A percentile compares a stretch with the other conserved stretches of the same genome.
Conservation (phyloP, 92 coral and sea anemone species). For the Bergia puertoricense region DNA sequence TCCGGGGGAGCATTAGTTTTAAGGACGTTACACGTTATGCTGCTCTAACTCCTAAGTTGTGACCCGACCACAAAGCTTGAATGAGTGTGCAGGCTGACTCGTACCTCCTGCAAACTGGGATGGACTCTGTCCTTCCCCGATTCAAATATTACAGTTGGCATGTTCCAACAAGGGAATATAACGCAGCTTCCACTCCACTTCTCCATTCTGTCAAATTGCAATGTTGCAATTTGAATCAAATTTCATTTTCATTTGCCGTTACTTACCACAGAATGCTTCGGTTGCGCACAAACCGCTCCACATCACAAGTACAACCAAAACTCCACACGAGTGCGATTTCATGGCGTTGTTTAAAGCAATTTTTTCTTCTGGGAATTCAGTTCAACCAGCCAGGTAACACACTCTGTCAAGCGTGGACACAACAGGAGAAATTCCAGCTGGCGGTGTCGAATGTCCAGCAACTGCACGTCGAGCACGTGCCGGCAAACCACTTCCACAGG, state of each 20-base stretch:
- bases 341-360: not conserved
- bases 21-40: too few relatives aligned
- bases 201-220: not conserved
- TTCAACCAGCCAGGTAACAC: not conserved
- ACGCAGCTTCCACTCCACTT: too few relatives aligned
- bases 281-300: not conserved
- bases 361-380: not conserved
- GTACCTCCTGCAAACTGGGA: too few relatives aligned
- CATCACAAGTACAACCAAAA: not conserved
- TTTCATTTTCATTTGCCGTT: not conserved
- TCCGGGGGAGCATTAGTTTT: too few relatives aligned
- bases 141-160: too few relatives aligned
- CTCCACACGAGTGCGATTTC: constrained; percentile 1
- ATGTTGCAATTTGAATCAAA: not conserved
- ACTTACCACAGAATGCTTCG: constrained; percentile 32
- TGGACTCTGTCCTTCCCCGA: too few relatives aligned
- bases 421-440: not conserved
- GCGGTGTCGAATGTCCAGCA: not conserved
- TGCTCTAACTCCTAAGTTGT: too few relatives aligned
- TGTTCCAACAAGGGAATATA: too few relatives aligned
- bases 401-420: not conserved
- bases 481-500: too few relatives aligned
- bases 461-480: too few relatives aligned
- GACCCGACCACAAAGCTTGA: too few relatives aligned
- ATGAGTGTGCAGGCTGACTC: too few relatives aligned